Conservation (phyloP, 1,140 invertebrate genomes). For the Vollenhovia emeryi region DNA sequence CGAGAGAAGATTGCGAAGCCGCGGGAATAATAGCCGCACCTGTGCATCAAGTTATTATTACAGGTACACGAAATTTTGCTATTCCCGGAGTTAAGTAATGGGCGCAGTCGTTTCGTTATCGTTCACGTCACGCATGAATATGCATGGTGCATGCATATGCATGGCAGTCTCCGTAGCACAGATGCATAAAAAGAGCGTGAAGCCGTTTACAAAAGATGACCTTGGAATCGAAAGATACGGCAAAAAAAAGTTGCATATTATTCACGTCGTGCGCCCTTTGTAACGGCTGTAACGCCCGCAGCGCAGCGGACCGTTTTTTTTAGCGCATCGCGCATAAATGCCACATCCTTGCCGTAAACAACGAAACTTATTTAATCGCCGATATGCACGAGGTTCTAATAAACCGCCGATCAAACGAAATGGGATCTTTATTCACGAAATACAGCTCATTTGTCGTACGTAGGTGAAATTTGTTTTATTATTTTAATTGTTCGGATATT, state of each 20-base stretch:
- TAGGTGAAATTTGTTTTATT: background rate
- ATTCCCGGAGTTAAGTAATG: constrained; percentile 33
- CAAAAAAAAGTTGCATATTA: constrained; percentile 28
- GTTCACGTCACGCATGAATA: constrained; percentile 55
- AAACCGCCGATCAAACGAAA: background rate
- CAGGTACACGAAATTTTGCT: constrained; percentile 1
- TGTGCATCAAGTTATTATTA: constrained; percentile 11
- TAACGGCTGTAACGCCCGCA: background rate
- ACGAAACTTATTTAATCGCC: background rate
- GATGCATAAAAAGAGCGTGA: constrained; percentile 50
- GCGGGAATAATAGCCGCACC: constrained; percentile 2
- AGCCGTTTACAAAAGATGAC: constrained; percentile 52
- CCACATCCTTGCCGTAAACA: background rate
- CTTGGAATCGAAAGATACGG: constrained; percentile 34
- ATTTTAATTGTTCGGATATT: background rate
- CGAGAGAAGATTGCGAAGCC: background rate
- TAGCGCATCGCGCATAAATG: background rate
- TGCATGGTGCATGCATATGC: constrained; percentile 48
- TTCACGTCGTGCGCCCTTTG: constrained; percentile 19
- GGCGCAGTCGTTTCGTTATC: constrained; percentile 45
- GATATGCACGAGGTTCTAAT: background rate
- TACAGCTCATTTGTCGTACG: background rate
- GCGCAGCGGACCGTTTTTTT: background rate
- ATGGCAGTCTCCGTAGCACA: constrained; percentile 33
- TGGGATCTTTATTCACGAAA: background rate